A percentile compares a stretch with the other conserved stretches of the same genome.
These are phyloP conservation scores for Cosmorhoe ocellata DNA, from an alignment of 2,888 invertebrate species.

Conservation along the genomic window DNA sequence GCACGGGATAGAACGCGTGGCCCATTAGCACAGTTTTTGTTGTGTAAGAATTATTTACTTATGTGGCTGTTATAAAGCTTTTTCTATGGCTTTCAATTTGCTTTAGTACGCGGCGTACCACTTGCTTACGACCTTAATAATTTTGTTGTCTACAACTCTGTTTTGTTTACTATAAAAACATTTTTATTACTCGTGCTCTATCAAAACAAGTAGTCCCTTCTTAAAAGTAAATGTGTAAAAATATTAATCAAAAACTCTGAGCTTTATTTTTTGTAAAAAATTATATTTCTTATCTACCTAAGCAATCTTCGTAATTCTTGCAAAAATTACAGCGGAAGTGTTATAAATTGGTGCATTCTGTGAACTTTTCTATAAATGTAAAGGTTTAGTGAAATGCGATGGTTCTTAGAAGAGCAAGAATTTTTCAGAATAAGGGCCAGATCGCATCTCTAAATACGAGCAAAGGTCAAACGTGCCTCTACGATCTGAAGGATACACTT, in stretches of 20 bases:
- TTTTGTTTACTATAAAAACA: neutral
- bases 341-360: no score
- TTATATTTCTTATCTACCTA: no score
- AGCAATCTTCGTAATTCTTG: no score
- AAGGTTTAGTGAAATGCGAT: conserved; percentile 6
- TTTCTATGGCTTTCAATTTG: conserved; percentile 13
- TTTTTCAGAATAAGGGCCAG: conserved; percentile 6
- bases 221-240: no score
- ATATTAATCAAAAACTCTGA: no score
- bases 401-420: conserved; percentile 2
- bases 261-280: no score
- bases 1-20: conserved; percentile 14
- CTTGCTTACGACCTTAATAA: conserved; percentile 4
- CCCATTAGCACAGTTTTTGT: conserved; percentile 28
- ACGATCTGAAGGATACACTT: conserved; percentile 21
- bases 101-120: conserved; percentile 14
- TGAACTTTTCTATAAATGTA: no score
- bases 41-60: conserved; percentile 24
- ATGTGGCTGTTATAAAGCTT: conserved; percentile 18
- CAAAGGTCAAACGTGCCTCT: conserved; percentile 25
- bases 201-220: no score
- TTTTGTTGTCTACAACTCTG: neutral
- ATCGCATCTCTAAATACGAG: conserved; percentile 12
- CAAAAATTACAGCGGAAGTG: no score
- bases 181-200: neutral